These are phyloP conservation scores for Copsychus sechellarum DNA, from an alignment of 2,113 vertebrate species.

Conservation along the genomic window DNA sequence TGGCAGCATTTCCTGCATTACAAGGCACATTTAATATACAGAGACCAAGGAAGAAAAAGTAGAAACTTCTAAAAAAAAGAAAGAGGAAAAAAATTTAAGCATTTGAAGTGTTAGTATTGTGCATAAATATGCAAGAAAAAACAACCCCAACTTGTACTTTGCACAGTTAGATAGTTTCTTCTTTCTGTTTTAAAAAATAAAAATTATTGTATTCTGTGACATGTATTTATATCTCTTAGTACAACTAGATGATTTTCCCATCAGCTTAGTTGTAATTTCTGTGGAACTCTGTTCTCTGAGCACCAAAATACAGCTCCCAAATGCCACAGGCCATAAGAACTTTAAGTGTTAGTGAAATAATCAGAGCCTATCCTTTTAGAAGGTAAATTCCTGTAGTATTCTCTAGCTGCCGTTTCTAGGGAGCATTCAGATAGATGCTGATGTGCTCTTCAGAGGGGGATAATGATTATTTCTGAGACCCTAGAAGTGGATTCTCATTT, in stretches of 20 bases:
- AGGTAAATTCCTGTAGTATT: not conserved
- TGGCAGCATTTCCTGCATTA: not conserved
- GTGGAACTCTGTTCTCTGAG: not conserved
- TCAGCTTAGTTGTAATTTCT: not conserved
- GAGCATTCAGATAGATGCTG: not conserved
- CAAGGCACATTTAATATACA: not conserved
- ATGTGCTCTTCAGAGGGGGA: not conserved
- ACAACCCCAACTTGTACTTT: not conserved
- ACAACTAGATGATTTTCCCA: not conserved
- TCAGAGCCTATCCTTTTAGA: not conserved
- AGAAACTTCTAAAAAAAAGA: not conserved
- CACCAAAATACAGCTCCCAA: not conserved
- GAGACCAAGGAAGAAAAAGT: not conserved
- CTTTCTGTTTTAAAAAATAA: not conserved
- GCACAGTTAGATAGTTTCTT: not conserved
- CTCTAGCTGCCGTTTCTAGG: not conserved
- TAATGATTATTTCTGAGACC: not conserved
- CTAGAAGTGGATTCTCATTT: not conserved
- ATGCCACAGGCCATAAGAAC: not conserved
- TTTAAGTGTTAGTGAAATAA: not conserved
- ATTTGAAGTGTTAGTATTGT: not conserved
- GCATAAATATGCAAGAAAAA: not conserved
- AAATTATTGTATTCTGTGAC: not conserved
- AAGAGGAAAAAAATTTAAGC: not conserved
- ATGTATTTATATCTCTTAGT: not conserved